Base-by-base conservation (phyloP, 1,140 invertebrate species). In the Ostrea edulis region DNA sequence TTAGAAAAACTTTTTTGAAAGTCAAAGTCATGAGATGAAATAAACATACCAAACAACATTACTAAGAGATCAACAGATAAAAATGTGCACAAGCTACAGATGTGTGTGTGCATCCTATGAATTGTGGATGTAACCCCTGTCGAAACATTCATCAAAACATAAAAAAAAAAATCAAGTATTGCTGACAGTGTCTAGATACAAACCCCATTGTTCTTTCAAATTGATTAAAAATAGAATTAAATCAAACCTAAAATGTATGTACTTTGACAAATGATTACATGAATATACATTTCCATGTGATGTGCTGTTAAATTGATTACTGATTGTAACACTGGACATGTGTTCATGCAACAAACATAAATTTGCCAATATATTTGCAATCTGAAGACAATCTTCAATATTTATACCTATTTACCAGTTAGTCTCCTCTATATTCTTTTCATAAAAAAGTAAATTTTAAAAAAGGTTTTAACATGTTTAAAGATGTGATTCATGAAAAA, bases 261-360 rank as follows among this genome's bases (percentile, higher is more conserved):
- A 58, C 14, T 5, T 17, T 17, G 14, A 14, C 20, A 58, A 58
- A 20, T 17, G 12, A 58, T 58, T 58, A 58, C 8, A 55, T 55
- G 11, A 55, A 55, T 5, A 55, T 5, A 20, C 14, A 58, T 58
- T 11, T 14, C 55, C 55, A 58, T 58, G 55, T 58, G 5, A 20
- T 14, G 55, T 58, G 55, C 20, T 55, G 0, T 12, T 55, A 9
- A 55, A 55, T 17, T 55, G 14, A 55, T 55, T 17, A 12, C 54
- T 55, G 54, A 9, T 12, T 55, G 54, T 55, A 68, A 11, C 65
- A 9, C 25, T 68, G 20, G 65, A 68, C 22, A 5, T 71, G 68
- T 71, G 22, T 71, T 12, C 68, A 71, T 71, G 68, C 68, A 71
- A 71, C 68, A 71, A 25, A 25, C 68, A 71, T 71, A 25, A n/a